Base-by-base conservation (phyloP, 2,113 vertebrate genomes). In the Sterna hirundo region DNA sequence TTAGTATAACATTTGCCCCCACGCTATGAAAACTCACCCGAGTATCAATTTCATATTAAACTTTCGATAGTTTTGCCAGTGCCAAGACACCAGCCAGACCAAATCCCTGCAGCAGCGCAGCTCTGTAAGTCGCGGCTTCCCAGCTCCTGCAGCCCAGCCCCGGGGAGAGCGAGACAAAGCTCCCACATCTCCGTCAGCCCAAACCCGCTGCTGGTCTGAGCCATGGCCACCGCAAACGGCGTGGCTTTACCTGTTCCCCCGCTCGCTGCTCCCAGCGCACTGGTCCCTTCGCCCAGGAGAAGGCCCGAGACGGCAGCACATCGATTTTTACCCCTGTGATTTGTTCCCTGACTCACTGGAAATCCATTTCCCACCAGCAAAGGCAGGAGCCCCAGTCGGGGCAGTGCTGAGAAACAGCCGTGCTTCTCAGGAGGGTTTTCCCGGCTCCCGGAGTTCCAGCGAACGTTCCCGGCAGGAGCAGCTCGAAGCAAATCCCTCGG, bases 191-290 rank as follows among this genome's bases (percentile, higher is more conserved):
- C 4, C 2, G 4, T 9, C 14, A 55, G 15, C n/a, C 40, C 5
- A 0, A 27, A 47, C 23, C 55, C 8, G 3, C 9, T 15, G 47
- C 47, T 32, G 22, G 6, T 5, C 20, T 25, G 9, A 4, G 15
- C 20, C 66, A 8, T 11, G 6, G 1, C 34, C 42, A 11, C n/a
- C 12, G 6, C 19, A 7, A 29, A 13, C 12, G 3, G 29, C 5
- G 7, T 0, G 15, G n/a, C 30, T n/a, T 5, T 3, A 6, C 0
- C 66, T 13, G 36, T 6, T 13, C 14, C 29, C 68, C 27, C 6
- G 1, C 40, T 1, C 25, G 13, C 30, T 19, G 46, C 44, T 57
- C 27, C 42, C 29, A 3, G 44, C 15, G 60, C 60, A 25, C 54
- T 1, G 19, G 18, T 7, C 34, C 27, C 22, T 23, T 21, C 68